phyloP scores from a whole-genome alignment of 1,140 invertebrate species.

The Leptestheria dahalacensis region DNA sequence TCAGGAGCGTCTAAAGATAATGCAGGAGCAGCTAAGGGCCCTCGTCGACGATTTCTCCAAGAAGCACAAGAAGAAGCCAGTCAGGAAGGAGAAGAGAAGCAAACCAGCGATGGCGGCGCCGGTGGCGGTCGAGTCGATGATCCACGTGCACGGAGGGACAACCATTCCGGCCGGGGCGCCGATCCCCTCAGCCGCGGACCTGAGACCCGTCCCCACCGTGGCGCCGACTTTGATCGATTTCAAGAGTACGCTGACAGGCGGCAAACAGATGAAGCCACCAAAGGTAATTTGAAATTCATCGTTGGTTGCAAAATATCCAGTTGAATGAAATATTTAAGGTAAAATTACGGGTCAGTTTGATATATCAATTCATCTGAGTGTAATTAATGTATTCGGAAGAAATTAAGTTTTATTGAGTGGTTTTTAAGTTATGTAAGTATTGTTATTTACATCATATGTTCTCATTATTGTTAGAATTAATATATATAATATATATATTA shows the following conservation, averaged over 20 bases:
- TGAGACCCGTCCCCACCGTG: neutral
- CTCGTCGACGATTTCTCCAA: constrained; percentile 59
- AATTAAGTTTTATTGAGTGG: too few species aligned
- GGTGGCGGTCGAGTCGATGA: neutral
- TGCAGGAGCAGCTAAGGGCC: constrained; percentile 86
- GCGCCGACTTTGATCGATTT: neutral
- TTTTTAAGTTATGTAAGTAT: too few species aligned
- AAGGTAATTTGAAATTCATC: constrained; percentile 1
- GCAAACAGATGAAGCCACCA: neutral
- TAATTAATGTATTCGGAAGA: too few species aligned
- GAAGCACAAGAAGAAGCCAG: constrained; percentile 62
- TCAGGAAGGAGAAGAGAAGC: constrained; percentile 23
- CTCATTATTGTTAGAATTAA: too few species aligned
- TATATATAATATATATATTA: too few species aligned
- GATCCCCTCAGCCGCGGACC: neutral
- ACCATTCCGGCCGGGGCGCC: constrained; percentile 5
- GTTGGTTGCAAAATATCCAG: constrained; percentile 1
- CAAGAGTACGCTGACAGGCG: neutral
- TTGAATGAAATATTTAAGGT: neutral
- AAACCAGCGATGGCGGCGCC: constrained; percentile 13
- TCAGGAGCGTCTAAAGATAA: constrained; percentile 71
- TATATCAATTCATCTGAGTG: too few species aligned
- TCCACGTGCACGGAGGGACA: constrained; percentile 12
- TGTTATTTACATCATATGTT: too few species aligned
- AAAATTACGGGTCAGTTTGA: too few species aligned